A percentile compares a stretch with the other conserved stretches of the same genome.
These are phyloP conservation scores for Vanessa tameamea DNA, from an alignment of 1,140 invertebrate species.

Conservation along the genomic window DNA sequence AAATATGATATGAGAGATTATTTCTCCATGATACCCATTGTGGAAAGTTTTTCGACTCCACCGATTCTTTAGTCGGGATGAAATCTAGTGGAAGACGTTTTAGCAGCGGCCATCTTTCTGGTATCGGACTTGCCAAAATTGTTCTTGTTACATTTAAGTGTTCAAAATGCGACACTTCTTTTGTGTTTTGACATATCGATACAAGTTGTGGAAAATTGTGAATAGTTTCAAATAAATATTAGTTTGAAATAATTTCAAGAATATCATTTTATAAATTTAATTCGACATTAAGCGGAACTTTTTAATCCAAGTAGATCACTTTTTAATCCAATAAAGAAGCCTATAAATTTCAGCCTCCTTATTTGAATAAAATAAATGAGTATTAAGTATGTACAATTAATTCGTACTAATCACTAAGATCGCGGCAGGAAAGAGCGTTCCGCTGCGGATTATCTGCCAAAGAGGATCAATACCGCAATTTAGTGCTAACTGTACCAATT, in stretches of 20 bases:
- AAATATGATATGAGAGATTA: conserved; percentile 6
- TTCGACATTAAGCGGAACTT: neutral
- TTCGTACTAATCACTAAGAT: conserved; percentile 48
- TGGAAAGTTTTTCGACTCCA: conserved; percentile 19
- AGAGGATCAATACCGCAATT: conserved; percentile 42
- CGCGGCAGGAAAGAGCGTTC: conserved; percentile 42
- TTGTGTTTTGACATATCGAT: neutral
- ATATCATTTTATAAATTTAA: no score
- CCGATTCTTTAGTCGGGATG: conserved; percentile 9
- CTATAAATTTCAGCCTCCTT: conserved; percentile 37
- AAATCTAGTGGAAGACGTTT: conserved; percentile 19
- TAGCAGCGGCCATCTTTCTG: conserved; percentile 8
- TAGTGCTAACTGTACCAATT: conserved; percentile 37
- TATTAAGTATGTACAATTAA: conserved; percentile 55
- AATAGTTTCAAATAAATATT: neutral
- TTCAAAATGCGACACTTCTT: neutral
- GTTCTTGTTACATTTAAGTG: conserved; percentile 6
- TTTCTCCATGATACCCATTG: conserved; percentile 16
- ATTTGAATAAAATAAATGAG: conserved; percentile 46
- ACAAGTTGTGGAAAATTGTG: neutral
- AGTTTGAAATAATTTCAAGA: neutral
- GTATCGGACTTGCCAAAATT: conserved; percentile 9
- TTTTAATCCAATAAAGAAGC: conserved; percentile 22
- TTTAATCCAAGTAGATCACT: conserved; percentile 11
- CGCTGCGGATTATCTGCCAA: conserved; percentile 39